Base-by-base conservation (phyloP, 2,113 vertebrate species). In the Sinocyclocheilus maitianheensis region DNA sequence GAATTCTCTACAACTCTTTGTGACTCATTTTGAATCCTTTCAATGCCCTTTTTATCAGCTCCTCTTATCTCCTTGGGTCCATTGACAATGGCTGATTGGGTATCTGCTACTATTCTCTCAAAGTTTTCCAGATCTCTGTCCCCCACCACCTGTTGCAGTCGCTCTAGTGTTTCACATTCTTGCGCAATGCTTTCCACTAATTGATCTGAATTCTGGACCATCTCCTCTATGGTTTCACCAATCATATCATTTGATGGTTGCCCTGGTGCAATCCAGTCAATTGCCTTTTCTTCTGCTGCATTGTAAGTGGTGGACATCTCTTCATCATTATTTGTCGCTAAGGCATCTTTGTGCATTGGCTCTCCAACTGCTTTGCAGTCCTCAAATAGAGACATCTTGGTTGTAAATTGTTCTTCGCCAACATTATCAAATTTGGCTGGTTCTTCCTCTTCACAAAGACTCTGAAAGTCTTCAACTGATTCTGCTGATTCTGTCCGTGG, bases 1-100 rank as follows among this genome's bases (percentile, higher is more conserved):
- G 16, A 89, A 77, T 83, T 85, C 37, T 90, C 86, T 0, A 65
- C 12, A 6, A 58, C 75, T 74, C 1, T 89, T 37, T 40, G 53
- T 6, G 53, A 1, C 1, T 58, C 55, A 7, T 58, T 6, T 58
- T 58, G 58, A 84, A 37, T 87, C 65, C 0, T 43, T 62, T 84
- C 46, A 43, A 10, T 55, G 51, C 63, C 8, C 24, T 26, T 34
- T 77, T 67, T 16, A 58, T 81, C 60, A 8, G 1, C 8, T 71
- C 16, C 34, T 51, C 6, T 40, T 40, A 1, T 7, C 40, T 40
- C 40, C 10, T 83, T 24, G 0, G 40, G 16, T 53, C 13, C 72
- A 37, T 30, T 48, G 22, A 8, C 55, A 34, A 11, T 58, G 3
- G 43, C 22, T 51, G 55, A 18, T 37, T 85, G 77, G 30, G 87